phyloP scores from a whole-genome alignment of 2,888 invertebrate species.

The Sarcophaga rosellei region DNA sequence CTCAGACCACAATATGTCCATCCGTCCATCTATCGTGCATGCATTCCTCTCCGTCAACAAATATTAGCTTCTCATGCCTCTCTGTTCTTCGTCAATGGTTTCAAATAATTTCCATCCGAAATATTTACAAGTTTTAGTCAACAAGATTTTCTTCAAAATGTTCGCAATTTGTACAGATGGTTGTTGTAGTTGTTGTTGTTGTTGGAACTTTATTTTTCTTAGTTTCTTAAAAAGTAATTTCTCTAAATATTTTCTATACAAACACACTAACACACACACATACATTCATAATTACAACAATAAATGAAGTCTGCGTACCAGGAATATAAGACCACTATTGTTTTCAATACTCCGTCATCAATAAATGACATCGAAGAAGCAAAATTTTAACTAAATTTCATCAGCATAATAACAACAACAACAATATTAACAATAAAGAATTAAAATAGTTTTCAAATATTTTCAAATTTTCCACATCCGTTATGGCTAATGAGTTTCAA shows the following conservation, averaged over 20 bases:
- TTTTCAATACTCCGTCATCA: not conserved
- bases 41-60: too few species aligned
- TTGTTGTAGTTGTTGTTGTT: not conserved
- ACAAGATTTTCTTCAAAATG: not conserved
- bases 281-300: too few species aligned
- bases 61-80: too few species aligned
- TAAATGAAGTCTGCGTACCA: too few species aligned
- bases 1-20: too few species aligned
- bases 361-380: not conserved
- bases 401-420: not conserved
- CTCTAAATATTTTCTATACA: not conserved
- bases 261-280: not conserved
- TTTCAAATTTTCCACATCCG: not conserved
- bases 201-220: too few species aligned
- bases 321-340: too few species aligned
- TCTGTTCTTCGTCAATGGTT: not conserved
- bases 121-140: not conserved
- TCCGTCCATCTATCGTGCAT: too few species aligned
- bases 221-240: not conserved
- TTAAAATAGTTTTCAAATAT: too few species aligned
- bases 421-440: not conserved
- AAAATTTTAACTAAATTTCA: not conserved
- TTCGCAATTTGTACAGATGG: not conserved
- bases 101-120: not conserved
- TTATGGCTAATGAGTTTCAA: conserved; percentile 4